phyloP scores from a whole-genome alignment of 2,113 vertebrate species.

The Mionectes macconnelli region DNA sequence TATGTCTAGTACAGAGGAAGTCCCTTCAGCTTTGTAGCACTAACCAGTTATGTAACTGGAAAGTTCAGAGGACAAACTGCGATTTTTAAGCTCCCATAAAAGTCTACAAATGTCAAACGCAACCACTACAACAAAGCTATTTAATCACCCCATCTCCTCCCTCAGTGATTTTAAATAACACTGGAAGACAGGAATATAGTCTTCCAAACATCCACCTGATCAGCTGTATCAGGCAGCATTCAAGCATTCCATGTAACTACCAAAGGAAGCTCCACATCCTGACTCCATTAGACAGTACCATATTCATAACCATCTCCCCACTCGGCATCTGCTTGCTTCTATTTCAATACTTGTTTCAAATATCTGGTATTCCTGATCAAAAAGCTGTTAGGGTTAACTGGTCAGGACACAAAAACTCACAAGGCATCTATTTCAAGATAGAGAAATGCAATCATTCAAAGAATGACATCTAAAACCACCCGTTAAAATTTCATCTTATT shows the following conservation, averaged over 20 bases:
- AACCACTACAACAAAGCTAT: background rate
- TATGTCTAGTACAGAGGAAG: background rate
- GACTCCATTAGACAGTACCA: background rate
- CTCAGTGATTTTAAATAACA: background rate
- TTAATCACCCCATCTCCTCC: background rate
- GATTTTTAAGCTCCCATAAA: background rate
- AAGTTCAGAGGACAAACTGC: background rate
- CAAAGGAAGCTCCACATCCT: background rate
- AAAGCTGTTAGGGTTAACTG: background rate
- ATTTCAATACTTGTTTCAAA: background rate
- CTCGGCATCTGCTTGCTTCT: background rate
- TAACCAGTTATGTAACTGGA: background rate
- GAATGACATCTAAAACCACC: background rate
- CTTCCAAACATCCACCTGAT: background rate
- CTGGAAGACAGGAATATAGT: background rate
- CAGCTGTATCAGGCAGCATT: background rate
- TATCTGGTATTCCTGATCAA: background rate
- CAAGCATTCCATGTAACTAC: background rate
- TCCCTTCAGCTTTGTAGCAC: background rate
- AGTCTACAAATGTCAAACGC: background rate
- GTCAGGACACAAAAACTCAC: background rate
- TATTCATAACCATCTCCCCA: background rate
- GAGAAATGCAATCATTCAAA: background rate
- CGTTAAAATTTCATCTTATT: background rate
- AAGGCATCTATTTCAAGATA: background rate